Evolutionary conservation across 2,888 invertebrate species (phyloP), one percentile per base, ranked within the genome.

Genomic region (Apotomis capreana): DNA sequence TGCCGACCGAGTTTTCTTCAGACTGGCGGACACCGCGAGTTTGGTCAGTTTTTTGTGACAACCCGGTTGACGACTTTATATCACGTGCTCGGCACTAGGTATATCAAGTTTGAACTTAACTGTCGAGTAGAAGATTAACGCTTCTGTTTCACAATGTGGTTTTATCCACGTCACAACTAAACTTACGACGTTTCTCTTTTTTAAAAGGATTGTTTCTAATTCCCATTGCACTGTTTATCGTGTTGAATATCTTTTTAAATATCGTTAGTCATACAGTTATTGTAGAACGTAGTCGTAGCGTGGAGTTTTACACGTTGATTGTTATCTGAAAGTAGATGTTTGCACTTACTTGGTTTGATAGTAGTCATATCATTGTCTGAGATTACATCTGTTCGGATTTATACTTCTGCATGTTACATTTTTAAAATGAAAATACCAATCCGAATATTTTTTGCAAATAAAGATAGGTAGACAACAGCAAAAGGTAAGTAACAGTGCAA

Each of bases 1-100:
- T 80, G 80, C 81, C 80, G 81, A 78, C 76, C 76, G 77, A 81
- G 81, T 83, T 83, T 82, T 82, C 81, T 80, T 80, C 79, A 80
- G 79, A 64, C 40, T 82, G 80, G 80, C 78, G 78, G 79, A 78
- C 76, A 78, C 75, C 78, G 79, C 75, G 71, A 68, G 76, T 78
- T 64, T 13, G 63, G 52, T 58, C 15, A 80, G 78, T 75, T 79
- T 79, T 78, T 78, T 77, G 70, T 79, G 79, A 78, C 79, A 78
- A 79, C 78, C 72, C 77, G 76, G 76, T 78, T 79, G 79, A 79
- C 76, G 78, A 78, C 75, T 80, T 78, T 78, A 81, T 80, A 68
- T 63, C 58, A 68, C 68, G 55, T 63, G 68, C 59, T 57, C 58
- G 55, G 62, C 59, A 15, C 71, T 49, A 57, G 58, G 58, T 46